Percentiles rank a stretch among this genome's conserved stretches.
These are phyloP conservation scores for Labrus mixtus DNA, from an alignment of 2,113 vertebrate species.

Conservation along the genomic window DNA sequence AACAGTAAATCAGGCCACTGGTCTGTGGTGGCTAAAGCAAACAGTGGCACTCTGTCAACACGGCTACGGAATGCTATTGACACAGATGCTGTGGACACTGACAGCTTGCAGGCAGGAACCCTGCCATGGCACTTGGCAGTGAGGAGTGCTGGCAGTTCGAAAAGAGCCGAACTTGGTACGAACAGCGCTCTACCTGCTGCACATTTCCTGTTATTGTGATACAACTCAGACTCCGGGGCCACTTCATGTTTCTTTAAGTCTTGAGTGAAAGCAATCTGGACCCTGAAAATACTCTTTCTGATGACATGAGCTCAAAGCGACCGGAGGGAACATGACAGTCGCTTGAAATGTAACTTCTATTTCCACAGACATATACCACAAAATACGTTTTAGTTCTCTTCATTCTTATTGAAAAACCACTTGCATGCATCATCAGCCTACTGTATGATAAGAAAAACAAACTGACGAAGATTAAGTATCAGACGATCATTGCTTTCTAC, in stretches of 20 bases:
- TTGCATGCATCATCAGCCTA: constrained; percentile 24
- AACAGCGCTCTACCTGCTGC: constrained; percentile 66
- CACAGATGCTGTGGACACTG: constrained; percentile 82
- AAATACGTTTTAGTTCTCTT: constrained; percentile 22
- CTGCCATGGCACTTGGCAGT: constrained; percentile 63
- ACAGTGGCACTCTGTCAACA: constrained; percentile 81
- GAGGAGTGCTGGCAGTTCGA: constrained; percentile 45
- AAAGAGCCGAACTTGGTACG: constrained; percentile 46
- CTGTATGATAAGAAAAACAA: constrained; percentile 59
- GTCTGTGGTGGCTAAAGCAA: constrained; percentile 78
- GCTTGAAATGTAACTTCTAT: constrained; percentile 1
- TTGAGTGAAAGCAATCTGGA: constrained; percentile 25
- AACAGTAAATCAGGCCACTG: constrained; percentile 78
- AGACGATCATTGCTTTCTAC: constrained; percentile 51
- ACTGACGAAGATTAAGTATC: constrained; percentile 54
- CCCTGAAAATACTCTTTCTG: neutral
- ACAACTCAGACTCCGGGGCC: constrained; percentile 29
- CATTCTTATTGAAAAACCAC: constrained; percentile 40
- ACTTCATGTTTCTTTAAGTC: constrained; percentile 34
- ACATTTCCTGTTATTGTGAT: constrained; percentile 73
- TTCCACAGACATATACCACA: constrained; percentile 29
- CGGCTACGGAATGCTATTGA: constrained; percentile 83
- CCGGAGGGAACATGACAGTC: constrained; percentile 20
- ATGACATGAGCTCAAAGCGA: constrained; percentile 21
- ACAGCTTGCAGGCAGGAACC: constrained; percentile 74